These are phyloP conservation scores for Globodera rostochiensis DNA, from an alignment of 1,140 invertebrate genomes.

Conservation along the genomic window DNA sequence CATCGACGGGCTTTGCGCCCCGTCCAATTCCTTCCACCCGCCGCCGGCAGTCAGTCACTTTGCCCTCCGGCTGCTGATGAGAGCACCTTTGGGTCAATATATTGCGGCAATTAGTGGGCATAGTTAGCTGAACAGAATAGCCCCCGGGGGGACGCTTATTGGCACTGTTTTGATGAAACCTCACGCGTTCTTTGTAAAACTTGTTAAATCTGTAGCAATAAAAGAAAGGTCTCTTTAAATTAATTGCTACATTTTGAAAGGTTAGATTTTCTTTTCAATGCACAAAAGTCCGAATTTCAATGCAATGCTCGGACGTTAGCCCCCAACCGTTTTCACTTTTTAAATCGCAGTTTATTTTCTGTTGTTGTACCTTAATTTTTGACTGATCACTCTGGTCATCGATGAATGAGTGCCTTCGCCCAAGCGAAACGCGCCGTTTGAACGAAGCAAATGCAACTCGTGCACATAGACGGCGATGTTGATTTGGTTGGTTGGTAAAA, in stretches of 20 bases:
- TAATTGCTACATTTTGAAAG: too few relatives aligned
- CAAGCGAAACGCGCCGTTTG: neutral
- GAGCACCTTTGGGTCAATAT: neutral
- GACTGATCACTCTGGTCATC: too few relatives aligned
- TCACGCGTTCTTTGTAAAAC: neutral
- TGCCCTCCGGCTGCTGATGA: neutral
- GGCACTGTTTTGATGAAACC: neutral
- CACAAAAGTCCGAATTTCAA: too few relatives aligned
- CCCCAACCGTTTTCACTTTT: too few relatives aligned
- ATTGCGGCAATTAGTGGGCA: neutral
- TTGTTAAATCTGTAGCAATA: neutral
- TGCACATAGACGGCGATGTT: constrained; percentile 56
- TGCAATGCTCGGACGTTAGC: too few relatives aligned
- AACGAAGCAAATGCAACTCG: constrained; percentile 24
- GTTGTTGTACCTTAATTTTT: too few relatives aligned
- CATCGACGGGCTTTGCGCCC: neutral
- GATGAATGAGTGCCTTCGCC: too few relatives aligned
- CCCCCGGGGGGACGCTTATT: neutral
- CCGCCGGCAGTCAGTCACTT: neutral
- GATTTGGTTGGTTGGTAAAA: constrained; percentile 35
- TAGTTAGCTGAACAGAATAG: neutral
- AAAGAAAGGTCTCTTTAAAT: too few relatives aligned
- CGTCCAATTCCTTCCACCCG: neutral
- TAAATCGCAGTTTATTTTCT: too few relatives aligned
- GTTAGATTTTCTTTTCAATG: too few relatives aligned